These are phyloP conservation scores for Julus scandinavius DNA, from an alignment of 2,888 invertebrate genomes.

Conservation along the genomic window DNA sequence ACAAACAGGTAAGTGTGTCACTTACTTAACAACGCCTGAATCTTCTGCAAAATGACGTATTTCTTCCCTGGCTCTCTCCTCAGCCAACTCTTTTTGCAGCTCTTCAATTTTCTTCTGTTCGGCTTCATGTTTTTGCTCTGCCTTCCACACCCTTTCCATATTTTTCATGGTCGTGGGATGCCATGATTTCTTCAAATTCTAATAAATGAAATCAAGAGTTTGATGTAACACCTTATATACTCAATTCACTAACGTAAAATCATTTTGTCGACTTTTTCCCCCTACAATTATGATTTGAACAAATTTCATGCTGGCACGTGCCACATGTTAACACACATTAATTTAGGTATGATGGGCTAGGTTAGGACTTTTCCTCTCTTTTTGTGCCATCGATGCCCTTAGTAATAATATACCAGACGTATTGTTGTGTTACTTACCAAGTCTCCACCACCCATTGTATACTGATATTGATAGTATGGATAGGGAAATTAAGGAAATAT, in stretches of 20 bases:
- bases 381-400: background rate
- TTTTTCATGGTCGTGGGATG: constrained; percentile 81
- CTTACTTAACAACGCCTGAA: constrained; percentile 67
- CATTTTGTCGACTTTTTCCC: background rate
- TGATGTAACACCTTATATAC: constrained; percentile 31
- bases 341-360: background rate
- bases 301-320: no score
- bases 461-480: no score
- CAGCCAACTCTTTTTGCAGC: constrained; percentile 75
- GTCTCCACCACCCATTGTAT: constrained; percentile 55
- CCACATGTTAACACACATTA: no score
- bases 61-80: constrained; percentile 75
- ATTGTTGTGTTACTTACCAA: constrained; percentile 50
- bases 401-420: background rate
- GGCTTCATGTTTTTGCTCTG: constrained; percentile 77
- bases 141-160: constrained; percentile 82
- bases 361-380: background rate
- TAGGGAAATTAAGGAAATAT: no score
- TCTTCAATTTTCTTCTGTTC: constrained; percentile 77
- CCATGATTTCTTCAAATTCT: constrained; percentile 85
- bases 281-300: no score
- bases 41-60: constrained; percentile 73
- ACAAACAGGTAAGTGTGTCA: background rate
- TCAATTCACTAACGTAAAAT: constrained; percentile 42
- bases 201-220: constrained; percentile 46